Evolutionary conservation across 2,797 vertebrate genomes (phyloP), one percentile per base, ranked within the genome.

Genomic region (Nothura maculosa): DNA sequence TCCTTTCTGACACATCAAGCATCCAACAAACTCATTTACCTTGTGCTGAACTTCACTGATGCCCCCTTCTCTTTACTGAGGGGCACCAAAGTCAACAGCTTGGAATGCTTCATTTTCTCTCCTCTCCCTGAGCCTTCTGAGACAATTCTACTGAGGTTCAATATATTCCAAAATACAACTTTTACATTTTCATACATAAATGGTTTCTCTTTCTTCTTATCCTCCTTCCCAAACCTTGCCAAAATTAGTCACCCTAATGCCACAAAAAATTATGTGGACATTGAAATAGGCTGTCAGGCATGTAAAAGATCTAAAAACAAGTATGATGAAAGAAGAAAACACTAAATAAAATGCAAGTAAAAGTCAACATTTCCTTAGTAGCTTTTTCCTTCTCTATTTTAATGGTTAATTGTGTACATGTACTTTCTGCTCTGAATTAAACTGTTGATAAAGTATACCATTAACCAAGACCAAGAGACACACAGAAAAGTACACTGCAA

Each of bases 341-440:
- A 2, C 48, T 25, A 52, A 54, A 70, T 7, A 74, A 45, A 57
- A 79, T 83, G 9, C 10, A 77, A 55, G 25, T 17, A 50, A 61
- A 80, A 69, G 43, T 42, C 43, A 40, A 43, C 70, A 70, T 20
- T 58, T 38, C 16, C 14, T 40, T 72, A 20, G 9, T 20, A n/a
- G 24, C 9, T 38, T 62, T 36, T 73, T 30, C 25, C 15, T 32
- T 17, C 60, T 66, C 30, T 63, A 34, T 52, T 73, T 70, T 77
- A 62, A 43, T 0, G 73, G 67, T 70, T 77, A 62, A 43, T 0
- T 76, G 67, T 21, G 11, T 40, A 15, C 0, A 7, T 12, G 24
- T 50, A 24, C 24, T 80, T 68, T 21, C 30, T 18, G 55, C 34
- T 8, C 66, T 43, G 62, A 72, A 60, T 80, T 80, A 68, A 75